These are phyloP conservation scores for Sebastolobus altivelis DNA, from an alignment of 2,797 vertebrate genomes.

Conservation along the genomic window DNA sequence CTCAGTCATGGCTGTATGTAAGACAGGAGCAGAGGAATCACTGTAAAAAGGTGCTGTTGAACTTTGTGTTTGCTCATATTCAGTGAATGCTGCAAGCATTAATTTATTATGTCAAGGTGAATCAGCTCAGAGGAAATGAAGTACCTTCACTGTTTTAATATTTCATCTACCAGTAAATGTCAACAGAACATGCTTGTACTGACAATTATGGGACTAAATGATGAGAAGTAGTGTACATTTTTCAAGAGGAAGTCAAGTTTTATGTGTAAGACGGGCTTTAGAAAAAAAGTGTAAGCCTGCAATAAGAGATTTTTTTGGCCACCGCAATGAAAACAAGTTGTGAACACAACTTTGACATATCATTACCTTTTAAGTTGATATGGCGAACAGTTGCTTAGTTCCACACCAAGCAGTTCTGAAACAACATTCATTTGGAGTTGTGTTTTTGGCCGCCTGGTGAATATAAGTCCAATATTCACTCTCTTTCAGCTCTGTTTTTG, in stretches of 20 bases:
- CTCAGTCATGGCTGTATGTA: background rate
- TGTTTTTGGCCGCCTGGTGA: background rate
- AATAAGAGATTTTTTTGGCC: background rate
- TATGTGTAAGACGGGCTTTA: background rate
- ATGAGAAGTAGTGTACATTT: background rate
- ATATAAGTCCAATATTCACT: background rate
- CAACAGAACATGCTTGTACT: background rate
- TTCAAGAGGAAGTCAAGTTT: background rate
- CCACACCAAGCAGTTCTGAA: background rate
- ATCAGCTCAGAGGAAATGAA: background rate
- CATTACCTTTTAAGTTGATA: background rate
- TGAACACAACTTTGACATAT: background rate
- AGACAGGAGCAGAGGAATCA: background rate
- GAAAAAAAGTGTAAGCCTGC: background rate
- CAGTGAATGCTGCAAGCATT: background rate
- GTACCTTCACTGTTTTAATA: background rate
- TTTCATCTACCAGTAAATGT: conserved; percentile 26
- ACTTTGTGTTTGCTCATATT: conserved; percentile 1
- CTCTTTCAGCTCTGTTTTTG: background rate
- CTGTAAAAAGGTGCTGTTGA: background rate
- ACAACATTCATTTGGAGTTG: background rate
- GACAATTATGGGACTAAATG: conserved; percentile 9
- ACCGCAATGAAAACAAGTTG: background rate
- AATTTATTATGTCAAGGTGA: background rate
- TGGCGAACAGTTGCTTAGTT: background rate